These are phyloP conservation scores for human (Homo sapiens) DNA, from an alignment of 2,113 vertebrate species.

Conservation along the genomic window DNA sequence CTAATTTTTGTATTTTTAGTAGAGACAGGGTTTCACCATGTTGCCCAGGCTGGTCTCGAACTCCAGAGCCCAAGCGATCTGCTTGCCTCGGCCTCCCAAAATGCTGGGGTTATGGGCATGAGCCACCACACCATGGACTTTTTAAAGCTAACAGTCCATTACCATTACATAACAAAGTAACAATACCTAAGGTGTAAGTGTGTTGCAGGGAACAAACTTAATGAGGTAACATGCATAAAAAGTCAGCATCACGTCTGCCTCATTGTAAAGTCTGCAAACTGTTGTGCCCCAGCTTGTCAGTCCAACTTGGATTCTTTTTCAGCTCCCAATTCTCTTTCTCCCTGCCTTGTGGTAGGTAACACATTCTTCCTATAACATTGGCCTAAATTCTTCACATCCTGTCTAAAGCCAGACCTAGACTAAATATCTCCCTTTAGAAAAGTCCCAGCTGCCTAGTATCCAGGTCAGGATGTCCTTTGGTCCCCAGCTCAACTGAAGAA, in stretches of 20 bases:
- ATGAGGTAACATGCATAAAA: neutral
- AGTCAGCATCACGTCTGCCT: neutral
- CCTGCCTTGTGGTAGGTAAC: neutral
- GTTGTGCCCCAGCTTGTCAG: neutral
- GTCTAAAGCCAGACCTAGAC: neutral
- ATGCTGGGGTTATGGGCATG: too few relatives aligned
- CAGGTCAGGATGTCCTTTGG: neutral
- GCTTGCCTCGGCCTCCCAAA: too few relatives aligned
- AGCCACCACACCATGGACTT: neutral
- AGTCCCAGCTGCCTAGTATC: neutral
- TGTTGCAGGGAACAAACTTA: neutral
- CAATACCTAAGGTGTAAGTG: rapidly evolving
- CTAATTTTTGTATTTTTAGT: too few relatives aligned
- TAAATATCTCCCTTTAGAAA: neutral
- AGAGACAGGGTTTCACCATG: too few relatives aligned
- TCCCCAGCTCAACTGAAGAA: neutral
- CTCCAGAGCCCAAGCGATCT: too few relatives aligned
- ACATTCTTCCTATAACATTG: neutral
- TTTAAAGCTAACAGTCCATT: neutral
- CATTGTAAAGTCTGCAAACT: neutral
- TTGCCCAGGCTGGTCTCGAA: too few relatives aligned
- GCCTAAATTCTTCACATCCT: neutral
- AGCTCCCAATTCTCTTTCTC: neutral
- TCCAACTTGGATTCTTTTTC: neutral
- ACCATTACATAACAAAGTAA: neutral